Base-by-base conservation (phyloP, 2,888 invertebrate genomes). In the Torymus aiolomorphi region DNA sequence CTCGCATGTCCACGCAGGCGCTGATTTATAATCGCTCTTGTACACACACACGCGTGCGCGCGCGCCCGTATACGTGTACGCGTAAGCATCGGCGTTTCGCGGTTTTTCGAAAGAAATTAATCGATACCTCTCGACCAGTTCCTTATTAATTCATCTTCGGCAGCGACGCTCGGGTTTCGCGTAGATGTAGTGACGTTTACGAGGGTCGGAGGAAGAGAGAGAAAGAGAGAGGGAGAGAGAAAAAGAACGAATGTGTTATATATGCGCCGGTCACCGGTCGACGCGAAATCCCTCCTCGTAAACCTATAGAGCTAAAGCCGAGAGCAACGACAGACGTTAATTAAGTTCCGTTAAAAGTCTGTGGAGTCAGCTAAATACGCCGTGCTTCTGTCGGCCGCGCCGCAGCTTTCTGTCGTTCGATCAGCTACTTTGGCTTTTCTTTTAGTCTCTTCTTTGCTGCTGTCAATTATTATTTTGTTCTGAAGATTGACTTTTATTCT, bases 291-390 rank as follows among this genome's bases (percentile, higher is more conserved):
- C 83, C 78, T 76, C 66, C 80, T 85, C 85, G 85, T 88, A 86
- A 86, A 87, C 82, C 85, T 85, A n/a, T n/a, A 84, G 83, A 20
- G 10, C 49, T 84, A 83, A 81, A 83, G 81, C 84, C 85, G 59
- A 18, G 8, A n/a, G 24, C 31, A 84, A 85, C 84, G 87, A 86
- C 86, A 85, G 87, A 87, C 86, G 87, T 88, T 88, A 88, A 88
- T 88, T 88, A 88, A 88, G 87, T 88, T 87, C 83, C 86, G 86
- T 86, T 85, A 85, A 87, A 86, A 88, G 87, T 87, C 87, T 86
- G 85, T 82, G 81, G 80, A 84, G 84, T 80, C 83, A 78, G 76
- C 74, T 80, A 80, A 80, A 80, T 79, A 42, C 42, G 42, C 8
- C 42, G 42, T 42, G 42, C 42, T 42, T 8, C 42, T 42, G 42